Evolutionary conservation across 2,113 vertebrate species (phyloP), one percentile per base, ranked within the genome.

Genomic region (Empidonax alnorum): DNA sequence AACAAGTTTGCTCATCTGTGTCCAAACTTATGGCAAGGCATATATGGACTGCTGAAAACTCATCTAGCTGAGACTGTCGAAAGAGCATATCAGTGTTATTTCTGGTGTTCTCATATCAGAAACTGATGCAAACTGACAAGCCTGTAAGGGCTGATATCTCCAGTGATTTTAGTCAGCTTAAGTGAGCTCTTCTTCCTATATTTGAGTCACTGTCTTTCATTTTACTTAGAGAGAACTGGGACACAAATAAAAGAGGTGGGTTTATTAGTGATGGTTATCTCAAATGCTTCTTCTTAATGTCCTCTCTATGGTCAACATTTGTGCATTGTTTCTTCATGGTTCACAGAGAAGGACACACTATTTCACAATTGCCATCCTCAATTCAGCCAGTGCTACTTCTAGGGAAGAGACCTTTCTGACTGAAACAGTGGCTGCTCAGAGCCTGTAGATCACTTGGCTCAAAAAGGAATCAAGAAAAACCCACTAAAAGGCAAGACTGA

Each of bases 111-210:
- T 93, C 31, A 22, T 37, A n/a, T 4, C 52, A 81, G 84, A 93
- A 80, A 61, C 4, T 90, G 75, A 95, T 93, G 62, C 30, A 91
- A 94, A 83, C 67, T 90, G 94, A 94, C 74, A 93, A 85, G 87
- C 74, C 84, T 95, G 37, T 76, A 73, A 95, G 77, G 71, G 71
- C 35, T 96, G 78, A 47, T 73, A 87, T 85, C 91, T 94, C 37
- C 33, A 79, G 78, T 85, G 63, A 56, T 85, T 89, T 89, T 28
- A 87, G 39, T 87, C 50, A 88, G 50, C 6, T 55, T 47, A 91
- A 87, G 62, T 41, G 53, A 94, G 28, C 37, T 76, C 69, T 94
- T 84, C 87, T 77, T 73, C 41, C 63, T 14, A 2, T 76, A 85
- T 87, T 80, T 95, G 22, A 44, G 65, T 93, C 89, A 61, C 41